These are phyloP conservation scores for Clarias gariepinus DNA, from an alignment of 2,113 vertebrate genomes.

Conservation along the genomic window DNA sequence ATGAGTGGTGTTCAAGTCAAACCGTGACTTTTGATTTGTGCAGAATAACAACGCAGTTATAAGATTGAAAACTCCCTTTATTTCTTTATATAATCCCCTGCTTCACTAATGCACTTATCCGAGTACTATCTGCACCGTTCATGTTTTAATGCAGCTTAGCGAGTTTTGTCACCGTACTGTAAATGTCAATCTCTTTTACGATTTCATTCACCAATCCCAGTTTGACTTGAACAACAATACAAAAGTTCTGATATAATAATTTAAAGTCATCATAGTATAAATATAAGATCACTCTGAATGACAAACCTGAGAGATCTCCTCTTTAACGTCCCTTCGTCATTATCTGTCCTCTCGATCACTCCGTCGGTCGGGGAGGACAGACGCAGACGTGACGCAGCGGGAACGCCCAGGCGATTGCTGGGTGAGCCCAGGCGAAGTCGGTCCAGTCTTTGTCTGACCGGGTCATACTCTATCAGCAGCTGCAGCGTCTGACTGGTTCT, in stretches of 20 bases:
- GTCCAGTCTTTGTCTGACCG: conserved; percentile 85
- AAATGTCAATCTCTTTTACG: no score
- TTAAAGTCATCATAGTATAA: background rate
- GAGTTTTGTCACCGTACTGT: no score
- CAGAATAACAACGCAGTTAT: no score
- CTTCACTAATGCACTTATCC: no score
- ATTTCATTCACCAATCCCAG: no score
- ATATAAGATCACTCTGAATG: no score
- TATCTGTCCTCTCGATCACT: conserved; percentile 81
- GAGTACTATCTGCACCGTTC: no score
- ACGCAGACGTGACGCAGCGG: conserved; percentile 77
- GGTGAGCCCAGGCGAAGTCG: conserved; percentile 78
- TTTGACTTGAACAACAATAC: background rate
- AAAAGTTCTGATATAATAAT: background rate
- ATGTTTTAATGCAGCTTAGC: no score
- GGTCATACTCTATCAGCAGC: conserved; percentile 92
- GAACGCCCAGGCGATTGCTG: conserved; percentile 61
- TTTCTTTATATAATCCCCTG: no score
- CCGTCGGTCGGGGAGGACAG: conserved; percentile 72
- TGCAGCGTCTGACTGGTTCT: conserved; percentile 89
- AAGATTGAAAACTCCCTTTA: no score
- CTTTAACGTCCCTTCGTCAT: conserved; percentile 79
- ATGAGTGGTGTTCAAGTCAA: no score
- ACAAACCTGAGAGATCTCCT: conserved; percentile 86
- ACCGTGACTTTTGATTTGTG: no score